Evolutionary conservation across 2,888 invertebrate species (phyloP), one percentile per base, ranked within the genome.

Genomic region (Terebella lapidaria): DNA sequence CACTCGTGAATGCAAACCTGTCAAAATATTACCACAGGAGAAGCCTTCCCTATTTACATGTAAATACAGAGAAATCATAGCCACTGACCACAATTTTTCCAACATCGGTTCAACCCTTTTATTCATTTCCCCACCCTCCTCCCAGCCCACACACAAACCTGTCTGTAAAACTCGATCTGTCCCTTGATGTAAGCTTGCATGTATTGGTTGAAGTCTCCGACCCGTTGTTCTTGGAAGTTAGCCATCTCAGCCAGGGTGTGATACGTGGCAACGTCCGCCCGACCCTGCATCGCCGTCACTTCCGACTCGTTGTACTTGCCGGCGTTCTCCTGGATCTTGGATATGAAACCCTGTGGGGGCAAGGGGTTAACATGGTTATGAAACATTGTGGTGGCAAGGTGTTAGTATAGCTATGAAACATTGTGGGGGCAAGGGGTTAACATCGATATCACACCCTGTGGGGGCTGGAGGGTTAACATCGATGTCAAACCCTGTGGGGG

Each of bases 201-300:
- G 54, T 92, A 88, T 58, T 85, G 84, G 74, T 90, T 91, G 70
- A 94, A 86, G 82, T 97, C 94, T 46, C 85, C 85, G 52, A 91
- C 89, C 68, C 94, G 85, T 76, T 94, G 93, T 27, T 84, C 82
- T 77, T 94, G 92, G 79, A 97, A 95, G 80, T 96, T 93, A 71
- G 89, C 89, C 71, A 96, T 88, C 84, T 99, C 97, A 58, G 96
- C 94, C 78, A 96, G 86, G 63, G 94, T 86, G 1, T 93, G 89
- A 78, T 94, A 95, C 0, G 94, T 92, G 74, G 96, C 89, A 20
- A 92, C 87, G 80, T 97, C 95, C 0, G 92, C 91, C 71, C 94
- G 86, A 69, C 89, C 86, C 65, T 88, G 84, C 15, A 94, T 88
- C 75, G 90, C 90, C 66, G 88, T 87, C 64, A 92, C 83, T 74